phyloP scores from a whole-genome alignment of 2,113 vertebrate genomes.

The Ammodytes marinus region DNA sequence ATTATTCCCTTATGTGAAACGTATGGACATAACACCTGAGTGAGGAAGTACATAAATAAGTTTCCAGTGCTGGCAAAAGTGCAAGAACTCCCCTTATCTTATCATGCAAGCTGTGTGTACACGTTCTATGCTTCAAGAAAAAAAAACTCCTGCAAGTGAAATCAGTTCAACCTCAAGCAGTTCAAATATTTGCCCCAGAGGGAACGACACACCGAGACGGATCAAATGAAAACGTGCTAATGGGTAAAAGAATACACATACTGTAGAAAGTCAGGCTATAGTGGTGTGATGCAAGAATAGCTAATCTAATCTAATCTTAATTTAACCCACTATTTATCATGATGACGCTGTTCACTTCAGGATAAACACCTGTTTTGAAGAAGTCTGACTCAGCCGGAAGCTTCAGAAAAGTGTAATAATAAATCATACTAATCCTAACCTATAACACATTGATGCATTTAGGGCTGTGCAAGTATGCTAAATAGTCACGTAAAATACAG shows the following conservation, averaged over 20 bases:
- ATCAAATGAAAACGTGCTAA: constrained; percentile 45
- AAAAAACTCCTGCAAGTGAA: constrained; percentile 18
- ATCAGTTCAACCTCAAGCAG: constrained; percentile 49
- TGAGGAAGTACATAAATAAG: constrained; percentile 11
- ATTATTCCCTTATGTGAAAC: neutral
- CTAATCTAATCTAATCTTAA: constrained; percentile 11
- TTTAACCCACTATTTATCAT: constrained; percentile 28
- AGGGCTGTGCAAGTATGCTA: neutral
- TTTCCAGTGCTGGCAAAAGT: constrained; percentile 13
- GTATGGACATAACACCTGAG: constrained; percentile 5
- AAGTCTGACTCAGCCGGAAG: constrained; percentile 13
- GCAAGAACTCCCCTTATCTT: constrained; percentile 42
- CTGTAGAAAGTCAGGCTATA: constrained; percentile 4
- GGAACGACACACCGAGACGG: constrained; percentile 31
- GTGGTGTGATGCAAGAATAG: constrained; percentile 15
- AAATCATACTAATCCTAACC: neutral
- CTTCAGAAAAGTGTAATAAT: neutral
- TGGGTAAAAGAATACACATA: constrained; percentile 34
- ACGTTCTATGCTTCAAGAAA: constrained; percentile 22
- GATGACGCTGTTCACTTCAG: constrained; percentile 16
- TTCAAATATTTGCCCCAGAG: constrained; percentile 63
- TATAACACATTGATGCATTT: no score
- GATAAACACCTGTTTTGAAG: constrained; percentile 28
- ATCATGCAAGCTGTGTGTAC: constrained; percentile 25
- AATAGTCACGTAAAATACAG: neutral